Evolutionary conservation across 2,888 invertebrate species (phyloP), one percentile per base, ranked within the genome.

Genomic region (Acrocyrtus sp.): DNA sequence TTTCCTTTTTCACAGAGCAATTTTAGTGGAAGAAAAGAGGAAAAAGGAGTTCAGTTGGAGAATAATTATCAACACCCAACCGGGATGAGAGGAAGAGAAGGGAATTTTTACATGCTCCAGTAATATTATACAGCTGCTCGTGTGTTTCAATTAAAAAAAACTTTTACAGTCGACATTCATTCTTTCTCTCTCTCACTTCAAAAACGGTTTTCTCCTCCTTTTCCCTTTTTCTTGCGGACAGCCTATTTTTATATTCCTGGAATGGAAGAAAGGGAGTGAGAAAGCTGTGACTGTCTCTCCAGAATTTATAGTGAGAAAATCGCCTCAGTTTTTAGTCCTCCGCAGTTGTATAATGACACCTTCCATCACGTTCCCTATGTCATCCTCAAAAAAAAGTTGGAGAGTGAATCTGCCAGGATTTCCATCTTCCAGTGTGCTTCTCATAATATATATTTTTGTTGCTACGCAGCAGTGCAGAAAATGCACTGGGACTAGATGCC

Each of bases 111-210:
- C 29, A 53, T 50, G 50, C 12, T 50, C 24, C 22, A 50, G 50
- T 50, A 53, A 53, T 53, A 27, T 53, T 26, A 17, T 27, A 26
- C 53, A 53, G 53, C 53, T 53, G 53, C 26, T 53, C 29, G 53
- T 53, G 53, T n/a, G 27, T 53, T 53, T 53, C 53, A 53, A 53
- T 53, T 53, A 53, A 53, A 53, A 45, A 45, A 50, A 53, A 53
- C 27, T 53, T 53, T 53, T 3, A 27, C 53, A 8, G 27, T 53
- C 53, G 6, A 53, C 3, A 27, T 27, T 10, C 21, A 45, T 17
- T 19, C n/a, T 6, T n/a, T 24, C 29, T 53, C 24, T 45, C 45
- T 45, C 45, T 34, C 34, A 34, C 5, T 34, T 34, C 12, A 8
- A 12, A 34, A 5, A 34, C 6, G 12, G 34, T 34, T 34, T 34